Evolutionary conservation across 2,888 invertebrate genomes (phyloP).

Genomic region (Mythimna impura): DNA sequence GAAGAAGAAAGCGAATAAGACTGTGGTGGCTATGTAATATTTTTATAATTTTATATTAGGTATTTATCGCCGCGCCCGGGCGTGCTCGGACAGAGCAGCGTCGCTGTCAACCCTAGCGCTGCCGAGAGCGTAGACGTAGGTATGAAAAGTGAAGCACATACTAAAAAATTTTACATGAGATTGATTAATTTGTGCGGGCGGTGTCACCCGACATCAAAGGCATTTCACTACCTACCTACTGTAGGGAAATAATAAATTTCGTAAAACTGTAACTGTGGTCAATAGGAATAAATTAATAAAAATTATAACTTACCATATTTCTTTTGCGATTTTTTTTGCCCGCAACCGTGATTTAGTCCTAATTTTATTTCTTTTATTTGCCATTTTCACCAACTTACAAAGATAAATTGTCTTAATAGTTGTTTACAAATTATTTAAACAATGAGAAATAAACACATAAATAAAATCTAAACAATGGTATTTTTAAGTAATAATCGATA

Average conservation of each 20-base stretch:
- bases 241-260: not conserved
- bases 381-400: conserved; percentile 6
- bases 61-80: too few species aligned
- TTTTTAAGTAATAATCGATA: too few species aligned
- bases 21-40: too few species aligned
- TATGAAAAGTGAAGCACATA: too few species aligned
- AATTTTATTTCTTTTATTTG: conserved; percentile 10
- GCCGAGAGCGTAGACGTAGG: too few species aligned
- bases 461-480: not conserved
- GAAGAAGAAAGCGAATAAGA: too few species aligned
- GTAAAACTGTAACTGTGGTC: not conserved
- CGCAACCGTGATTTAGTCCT: not conserved
- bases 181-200: not conserved
- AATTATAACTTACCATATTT: not conserved
- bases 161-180: too few species aligned
- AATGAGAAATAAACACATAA: not conserved
- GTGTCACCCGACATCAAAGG: not conserved
- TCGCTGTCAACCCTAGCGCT: too few species aligned
- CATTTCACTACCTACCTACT: not conserved
- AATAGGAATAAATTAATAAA: not conserved
- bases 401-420: not conserved
- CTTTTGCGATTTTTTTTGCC: conserved; percentile 3
- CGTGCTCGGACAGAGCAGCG: too few species aligned
- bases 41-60: too few species aligned
- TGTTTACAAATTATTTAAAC: conserved; percentile 3